A percentile compares a stretch with the other conserved stretches of the same genome.
Conservation (phyloP, 2,888 invertebrate species). For the Volucella zonaria region DNA sequence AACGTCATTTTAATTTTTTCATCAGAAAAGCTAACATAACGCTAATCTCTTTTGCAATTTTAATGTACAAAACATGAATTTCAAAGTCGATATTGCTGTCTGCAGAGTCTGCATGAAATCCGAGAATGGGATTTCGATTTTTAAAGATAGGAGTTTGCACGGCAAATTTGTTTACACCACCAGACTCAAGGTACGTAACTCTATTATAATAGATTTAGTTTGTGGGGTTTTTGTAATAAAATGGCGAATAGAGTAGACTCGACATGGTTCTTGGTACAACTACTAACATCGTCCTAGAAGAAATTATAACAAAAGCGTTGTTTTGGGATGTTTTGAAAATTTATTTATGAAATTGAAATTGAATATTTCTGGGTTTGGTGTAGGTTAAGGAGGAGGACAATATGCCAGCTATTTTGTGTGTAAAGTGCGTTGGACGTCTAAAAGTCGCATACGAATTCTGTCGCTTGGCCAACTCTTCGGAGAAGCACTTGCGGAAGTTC, state of each 20-base stretch:
- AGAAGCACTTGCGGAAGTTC: conserved; percentile 77
- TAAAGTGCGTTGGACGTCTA: conserved; percentile 76
- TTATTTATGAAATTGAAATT: neutral
- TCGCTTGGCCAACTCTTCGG: conserved; percentile 76
- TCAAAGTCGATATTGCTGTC: conserved; percentile 78
- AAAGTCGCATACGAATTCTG: conserved; percentile 78
- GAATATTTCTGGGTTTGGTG: conserved; percentile 15
- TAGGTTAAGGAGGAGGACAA: conserved; percentile 77
- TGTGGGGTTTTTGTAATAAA: conserved; percentile 69
- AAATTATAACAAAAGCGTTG: conserved; percentile 42
- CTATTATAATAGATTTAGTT: conserved; percentile 75
- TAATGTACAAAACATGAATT: conserved; percentile 75
- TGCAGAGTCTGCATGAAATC: conserved; percentile 79
- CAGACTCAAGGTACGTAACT: conserved; percentile 76
- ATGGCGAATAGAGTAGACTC: conserved; percentile 54
- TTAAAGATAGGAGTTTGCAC: conserved; percentile 70
- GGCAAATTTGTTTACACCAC: conserved; percentile 78
- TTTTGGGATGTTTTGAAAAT: conserved; percentile 44
- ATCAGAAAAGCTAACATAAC: neutral
- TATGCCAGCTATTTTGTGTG: conserved; percentile 77
- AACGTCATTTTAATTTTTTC: conserved; percentile 35
- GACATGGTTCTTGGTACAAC: conserved; percentile 63
- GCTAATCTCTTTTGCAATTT: conserved; percentile 4
- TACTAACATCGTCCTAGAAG: neutral
- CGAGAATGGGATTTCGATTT: conserved; percentile 75